Conservation (phyloP, 2,113 vertebrate genomes). For the Alexandromys fortis region DNA sequence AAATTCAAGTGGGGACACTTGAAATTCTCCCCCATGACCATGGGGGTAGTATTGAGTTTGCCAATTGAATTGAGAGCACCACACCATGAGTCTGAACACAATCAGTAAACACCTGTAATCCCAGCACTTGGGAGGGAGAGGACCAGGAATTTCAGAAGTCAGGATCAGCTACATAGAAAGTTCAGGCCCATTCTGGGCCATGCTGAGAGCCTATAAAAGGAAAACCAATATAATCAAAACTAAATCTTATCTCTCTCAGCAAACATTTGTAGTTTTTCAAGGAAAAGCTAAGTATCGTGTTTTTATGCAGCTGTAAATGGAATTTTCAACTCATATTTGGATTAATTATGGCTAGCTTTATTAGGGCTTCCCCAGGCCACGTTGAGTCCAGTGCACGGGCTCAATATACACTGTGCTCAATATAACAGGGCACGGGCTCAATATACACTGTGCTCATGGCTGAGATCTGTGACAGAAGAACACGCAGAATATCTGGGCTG, state of each 20-base stretch:
- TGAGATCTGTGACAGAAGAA: no score
- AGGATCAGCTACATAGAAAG: neutral
- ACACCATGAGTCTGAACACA: neutral
- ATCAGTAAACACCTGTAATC: neutral
- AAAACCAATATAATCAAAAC: neutral
- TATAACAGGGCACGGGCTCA: neutral
- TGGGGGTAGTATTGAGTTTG: neutral
- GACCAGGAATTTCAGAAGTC: neutral
- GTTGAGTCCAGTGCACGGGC: neutral
- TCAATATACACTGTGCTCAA: neutral
- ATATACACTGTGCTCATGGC: neutral
- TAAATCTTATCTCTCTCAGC: neutral
- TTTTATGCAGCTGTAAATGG: neutral
- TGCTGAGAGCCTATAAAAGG: no score
- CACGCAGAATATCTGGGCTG: neutral
- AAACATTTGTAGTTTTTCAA: neutral
- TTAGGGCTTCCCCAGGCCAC: neutral
- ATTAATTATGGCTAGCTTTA: neutral
- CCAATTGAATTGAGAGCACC: neutral
- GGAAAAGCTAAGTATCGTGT: neutral
- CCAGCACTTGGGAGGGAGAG: neutral
- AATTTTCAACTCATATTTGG: neutral
- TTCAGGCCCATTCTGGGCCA: neutral
- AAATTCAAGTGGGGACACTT: neutral
- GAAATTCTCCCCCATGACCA: neutral